These are phyloP conservation scores for Nematolebias whitei DNA, from an alignment of 2,113 vertebrate genomes.

Conservation along the genomic window DNA sequence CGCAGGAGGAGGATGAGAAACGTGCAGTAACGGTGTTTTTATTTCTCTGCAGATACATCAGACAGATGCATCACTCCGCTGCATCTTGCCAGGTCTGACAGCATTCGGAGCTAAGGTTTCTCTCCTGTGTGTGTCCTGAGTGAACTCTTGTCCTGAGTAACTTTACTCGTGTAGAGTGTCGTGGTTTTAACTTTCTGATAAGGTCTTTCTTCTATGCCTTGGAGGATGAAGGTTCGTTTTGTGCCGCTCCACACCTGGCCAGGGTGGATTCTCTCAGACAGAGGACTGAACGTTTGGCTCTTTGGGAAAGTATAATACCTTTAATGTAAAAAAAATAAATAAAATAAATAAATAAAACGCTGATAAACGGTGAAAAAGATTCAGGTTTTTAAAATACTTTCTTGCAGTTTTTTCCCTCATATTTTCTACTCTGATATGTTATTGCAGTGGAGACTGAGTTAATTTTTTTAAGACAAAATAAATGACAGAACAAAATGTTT, in stretches of 20 bases:
- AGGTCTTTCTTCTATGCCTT: slow-evolving; percentile 50
- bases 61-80: slow-evolving; percentile 79
- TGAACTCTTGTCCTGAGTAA: slow-evolving; percentile 69
- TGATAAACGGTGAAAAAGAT: slow-evolving; percentile 40
- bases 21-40: slow-evolving; percentile 74
- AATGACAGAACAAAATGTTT: slow-evolving; percentile 18
- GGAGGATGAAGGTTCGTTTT: slow-evolving; percentile 58
- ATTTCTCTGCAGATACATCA: slow-evolving; percentile 84
- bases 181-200: slow-evolving; percentile 56
- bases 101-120: slow-evolving; percentile 71
- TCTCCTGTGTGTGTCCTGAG: slow-evolving; percentile 68
- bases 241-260: slow-evolving; percentile 53
- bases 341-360: slow-evolving; percentile 4
- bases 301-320: slow-evolving; percentile 62
- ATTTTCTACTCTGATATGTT: slow-evolving; percentile 39
- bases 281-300: slow-evolving; percentile 41
- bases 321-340: slow-evolving; percentile 68
- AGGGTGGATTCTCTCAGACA: slow-evolving; percentile 52
- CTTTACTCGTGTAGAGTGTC: slow-evolving; percentile 63
- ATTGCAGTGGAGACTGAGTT: slow-evolving; percentile 43
- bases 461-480: slow-evolving; percentile 50
- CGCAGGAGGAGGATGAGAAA: slow-evolving; percentile 38
- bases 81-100: slow-evolving; percentile 81
- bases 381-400: slow-evolving; percentile 63
- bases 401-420: slow-evolving; percentile 45